Evolutionary conservation across 1,140 invertebrate genomes (phyloP).

Genomic region (Aphidius ervi): DNA sequence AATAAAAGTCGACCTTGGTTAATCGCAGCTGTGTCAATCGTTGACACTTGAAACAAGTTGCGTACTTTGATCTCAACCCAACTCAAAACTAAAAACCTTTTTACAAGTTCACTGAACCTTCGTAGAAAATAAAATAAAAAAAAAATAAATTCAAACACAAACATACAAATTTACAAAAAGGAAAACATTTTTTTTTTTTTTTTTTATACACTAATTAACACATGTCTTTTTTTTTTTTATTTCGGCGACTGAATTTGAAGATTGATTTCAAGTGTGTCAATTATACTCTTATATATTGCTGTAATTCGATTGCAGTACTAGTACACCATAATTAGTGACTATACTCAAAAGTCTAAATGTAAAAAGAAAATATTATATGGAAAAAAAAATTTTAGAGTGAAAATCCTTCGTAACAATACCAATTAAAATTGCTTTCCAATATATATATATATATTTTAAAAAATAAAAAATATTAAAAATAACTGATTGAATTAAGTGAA

Average conservation of each 20-base stretch:
- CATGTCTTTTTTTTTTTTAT: constrained; percentile 1
- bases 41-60: constrained; percentile 9
- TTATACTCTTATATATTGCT: background rate
- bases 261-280: background rate
- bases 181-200: background rate
- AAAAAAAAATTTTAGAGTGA: constrained; percentile 23
- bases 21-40: constrained; percentile 15
- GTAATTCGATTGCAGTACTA: constrained; percentile 20
- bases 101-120: constrained; percentile 12
- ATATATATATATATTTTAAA: no score
- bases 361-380: constrained; percentile 3
- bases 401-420: background rate
- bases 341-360: background rate
- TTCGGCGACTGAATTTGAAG: background rate
- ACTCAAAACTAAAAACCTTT: background rate
- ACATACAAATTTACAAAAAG: no score
- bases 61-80: no score
- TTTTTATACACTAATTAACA: background rate
- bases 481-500: no score
- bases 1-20: constrained; percentile 9
- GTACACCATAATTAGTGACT: constrained; percentile 45
- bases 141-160: no score
- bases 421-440: no score
- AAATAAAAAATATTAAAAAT: no score
- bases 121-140: no score